A percentile compares a stretch with the other conserved stretches of the same genome.
Conservation (phyloP, 2,888 invertebrate genomes). For the Meteorus cinctellus region DNA sequence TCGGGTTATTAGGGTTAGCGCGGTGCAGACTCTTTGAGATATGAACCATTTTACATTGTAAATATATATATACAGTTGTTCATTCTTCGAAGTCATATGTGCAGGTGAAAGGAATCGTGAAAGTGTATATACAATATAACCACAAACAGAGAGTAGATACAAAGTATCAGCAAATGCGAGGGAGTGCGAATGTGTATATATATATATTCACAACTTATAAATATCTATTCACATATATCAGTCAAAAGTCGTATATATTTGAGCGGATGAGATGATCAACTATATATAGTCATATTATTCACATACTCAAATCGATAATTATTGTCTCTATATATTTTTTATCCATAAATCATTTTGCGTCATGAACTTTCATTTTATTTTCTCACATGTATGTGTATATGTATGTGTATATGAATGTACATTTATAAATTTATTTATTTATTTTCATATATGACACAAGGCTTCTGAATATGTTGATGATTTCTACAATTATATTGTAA, state of each 20-base stretch:
- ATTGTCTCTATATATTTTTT: slow-evolving; percentile 10
- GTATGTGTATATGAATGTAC: background rate
- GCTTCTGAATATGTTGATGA: slow-evolving; percentile 7
- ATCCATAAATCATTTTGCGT: background rate
- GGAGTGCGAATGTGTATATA: slow-evolving; percentile 1
- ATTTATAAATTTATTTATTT: no score
- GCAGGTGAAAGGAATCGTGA: slow-evolving; percentile 57
- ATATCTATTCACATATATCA: slow-evolving; percentile 15
- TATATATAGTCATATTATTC: background rate
- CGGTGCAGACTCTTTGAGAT: slow-evolving; percentile 35
- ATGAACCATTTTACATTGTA: slow-evolving; percentile 45
- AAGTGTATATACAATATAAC: slow-evolving; percentile 45
- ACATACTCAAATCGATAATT: slow-evolving; percentile 17
- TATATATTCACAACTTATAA: background rate
- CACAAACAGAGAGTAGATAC: slow-evolving; percentile 10
- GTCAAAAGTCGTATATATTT: slow-evolving; percentile 11
- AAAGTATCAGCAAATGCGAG: slow-evolving; percentile 14
- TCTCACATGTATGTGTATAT: background rate
- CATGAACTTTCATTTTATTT: slow-evolving; percentile 19
- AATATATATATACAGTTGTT: slow-evolving; percentile 7
- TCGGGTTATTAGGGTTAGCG: slow-evolving; percentile 24
- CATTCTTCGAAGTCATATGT: slow-evolving; percentile 33
- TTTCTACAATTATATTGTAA: slow-evolving; percentile 11
- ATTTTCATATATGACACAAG: background rate
- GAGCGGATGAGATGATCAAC: background rate